A percentile compares a stretch with the other conserved stretches of the same genome.
These are phyloP conservation scores for Drosophila pandora DNA, from an alignment of 1,140 invertebrate genomes.

Conservation along the genomic window DNA sequence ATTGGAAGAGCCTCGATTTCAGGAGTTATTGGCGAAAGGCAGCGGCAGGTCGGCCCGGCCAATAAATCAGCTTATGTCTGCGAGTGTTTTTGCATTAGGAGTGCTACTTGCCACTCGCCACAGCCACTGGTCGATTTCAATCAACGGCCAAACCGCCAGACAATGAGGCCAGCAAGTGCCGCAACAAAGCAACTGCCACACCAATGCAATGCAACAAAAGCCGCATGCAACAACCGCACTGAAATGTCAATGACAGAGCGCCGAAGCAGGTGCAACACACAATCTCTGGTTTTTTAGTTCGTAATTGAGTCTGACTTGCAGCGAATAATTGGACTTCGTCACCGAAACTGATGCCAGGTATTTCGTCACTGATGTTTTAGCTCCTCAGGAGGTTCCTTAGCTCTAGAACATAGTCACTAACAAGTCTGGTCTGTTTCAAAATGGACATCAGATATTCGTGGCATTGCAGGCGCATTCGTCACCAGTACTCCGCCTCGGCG, in stretches of 20 bases:
- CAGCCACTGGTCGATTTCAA: slow-evolving; percentile 48
- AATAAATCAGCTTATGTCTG: not conserved
- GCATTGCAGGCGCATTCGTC: no score
- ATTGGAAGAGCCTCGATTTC: slow-evolving; percentile 31
- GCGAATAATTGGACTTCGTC: no score
- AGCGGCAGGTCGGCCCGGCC: no score
- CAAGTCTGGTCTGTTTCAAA: no score
- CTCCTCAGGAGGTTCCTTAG: no score
- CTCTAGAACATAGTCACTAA: no score
- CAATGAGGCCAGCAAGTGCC: slow-evolving; percentile 9
- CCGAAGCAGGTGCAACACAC: not conserved
- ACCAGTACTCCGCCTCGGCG: no score
- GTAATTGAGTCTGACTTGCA: no score
- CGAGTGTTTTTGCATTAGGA: slow-evolving; percentile 19
- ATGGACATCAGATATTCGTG: no score
- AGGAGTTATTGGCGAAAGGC: no score
- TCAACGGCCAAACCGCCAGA: slow-evolving; percentile 42
- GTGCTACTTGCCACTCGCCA: slow-evolving; percentile 15
- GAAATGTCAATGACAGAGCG: slow-evolving; percentile 39
- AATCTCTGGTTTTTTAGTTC: not conserved
- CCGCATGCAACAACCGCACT: slow-evolving; percentile 28
- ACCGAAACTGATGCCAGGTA: no score
- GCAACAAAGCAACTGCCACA: slow-evolving; percentile 4
- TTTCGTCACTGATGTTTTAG: no score
- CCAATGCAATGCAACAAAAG: slow-evolving; percentile 33